Evolutionary conservation across 2,113 vertebrate genomes (phyloP).

Genomic region (Labrus mixtus): DNA sequence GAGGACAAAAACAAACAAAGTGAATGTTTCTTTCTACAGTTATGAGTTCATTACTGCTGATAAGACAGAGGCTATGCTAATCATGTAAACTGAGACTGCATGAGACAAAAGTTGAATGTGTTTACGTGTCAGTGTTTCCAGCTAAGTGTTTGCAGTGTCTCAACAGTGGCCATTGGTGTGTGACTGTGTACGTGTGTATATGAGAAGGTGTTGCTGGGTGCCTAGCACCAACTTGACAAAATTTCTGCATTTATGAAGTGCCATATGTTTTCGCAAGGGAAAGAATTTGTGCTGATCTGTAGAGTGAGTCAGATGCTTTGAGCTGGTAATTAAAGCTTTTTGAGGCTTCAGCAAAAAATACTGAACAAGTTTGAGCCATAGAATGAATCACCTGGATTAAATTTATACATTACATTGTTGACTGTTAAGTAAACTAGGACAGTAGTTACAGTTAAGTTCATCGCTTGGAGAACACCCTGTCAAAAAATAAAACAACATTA

Average conservation of each 20-base stretch:
- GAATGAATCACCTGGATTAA: slow-evolving; percentile 27
- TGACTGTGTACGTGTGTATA: neutral
- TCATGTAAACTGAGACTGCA: slow-evolving; percentile 28
- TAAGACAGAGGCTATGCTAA: slow-evolving; percentile 52
- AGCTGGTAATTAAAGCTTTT: slow-evolving; percentile 66
- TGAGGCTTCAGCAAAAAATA: slow-evolving; percentile 64
- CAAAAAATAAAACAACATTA: no score
- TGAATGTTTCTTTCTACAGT: slow-evolving; percentile 25
- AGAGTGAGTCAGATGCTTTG: slow-evolving; percentile 47
- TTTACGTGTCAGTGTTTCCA: neutral
- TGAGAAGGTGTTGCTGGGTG: neutral
- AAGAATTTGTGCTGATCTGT: slow-evolving; percentile 62
- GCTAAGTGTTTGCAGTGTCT: neutral
- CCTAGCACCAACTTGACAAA: slow-evolving; percentile 23
- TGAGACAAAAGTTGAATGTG: slow-evolving; percentile 1
- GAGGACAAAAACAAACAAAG: slow-evolving; percentile 50
- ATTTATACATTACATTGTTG: slow-evolving; percentile 2
- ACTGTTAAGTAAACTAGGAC: neutral
- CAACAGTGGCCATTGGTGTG: neutral
- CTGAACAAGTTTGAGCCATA: slow-evolving; percentile 27
- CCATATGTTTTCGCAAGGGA: slow-evolving; percentile 59
- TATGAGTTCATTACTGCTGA: slow-evolving; percentile 59
- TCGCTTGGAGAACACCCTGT: no score
- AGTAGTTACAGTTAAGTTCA: neutral
- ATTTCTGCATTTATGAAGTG: slow-evolving; percentile 40